These are phyloP conservation scores for Acrossocheilus wenchowensis DNA, from an alignment of 2,797 vertebrate genomes.

Conservation along the genomic window DNA sequence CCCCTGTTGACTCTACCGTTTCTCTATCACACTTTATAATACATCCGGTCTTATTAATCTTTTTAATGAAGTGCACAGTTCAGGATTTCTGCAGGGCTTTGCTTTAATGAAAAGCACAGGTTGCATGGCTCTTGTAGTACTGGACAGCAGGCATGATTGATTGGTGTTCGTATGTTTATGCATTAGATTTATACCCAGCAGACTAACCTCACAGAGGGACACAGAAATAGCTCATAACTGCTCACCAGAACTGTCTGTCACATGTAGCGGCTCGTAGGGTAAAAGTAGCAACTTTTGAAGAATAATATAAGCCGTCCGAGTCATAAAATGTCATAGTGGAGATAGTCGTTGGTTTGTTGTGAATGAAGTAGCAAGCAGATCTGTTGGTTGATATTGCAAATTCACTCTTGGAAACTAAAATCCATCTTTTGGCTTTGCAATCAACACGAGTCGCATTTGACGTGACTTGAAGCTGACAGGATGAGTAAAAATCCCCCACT, in stretches of 20 bases:
- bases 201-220: not conserved
- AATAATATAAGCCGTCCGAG: not conserved
- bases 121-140: not conserved
- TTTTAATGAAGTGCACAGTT: conserved; percentile 20
- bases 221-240: not conserved
- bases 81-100: conserved; percentile 18
- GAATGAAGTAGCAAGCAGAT: not conserved
- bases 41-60: not conserved
- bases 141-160: not conserved
- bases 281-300: not conserved
- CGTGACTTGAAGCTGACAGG: not conserved
- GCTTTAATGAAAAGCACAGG: conserved; percentile 22
- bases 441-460: not conserved
- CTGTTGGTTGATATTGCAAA: not conserved
- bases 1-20: not conserved
- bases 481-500: not conserved
- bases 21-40: not conserved
- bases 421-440: not conserved
- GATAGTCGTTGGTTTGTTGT: not conserved
- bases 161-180: not conserved
- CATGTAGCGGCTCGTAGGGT: not conserved
- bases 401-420: not conserved
- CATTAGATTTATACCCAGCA: not conserved
- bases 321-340: not conserved
- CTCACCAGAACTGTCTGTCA: not conserved